Percentiles rank a stretch among this genome's conserved stretches.
Evolutionary conservation across 2,113 vertebrate genomes (phyloP).

Genomic region (Rousettus leschenaultii): DNA sequence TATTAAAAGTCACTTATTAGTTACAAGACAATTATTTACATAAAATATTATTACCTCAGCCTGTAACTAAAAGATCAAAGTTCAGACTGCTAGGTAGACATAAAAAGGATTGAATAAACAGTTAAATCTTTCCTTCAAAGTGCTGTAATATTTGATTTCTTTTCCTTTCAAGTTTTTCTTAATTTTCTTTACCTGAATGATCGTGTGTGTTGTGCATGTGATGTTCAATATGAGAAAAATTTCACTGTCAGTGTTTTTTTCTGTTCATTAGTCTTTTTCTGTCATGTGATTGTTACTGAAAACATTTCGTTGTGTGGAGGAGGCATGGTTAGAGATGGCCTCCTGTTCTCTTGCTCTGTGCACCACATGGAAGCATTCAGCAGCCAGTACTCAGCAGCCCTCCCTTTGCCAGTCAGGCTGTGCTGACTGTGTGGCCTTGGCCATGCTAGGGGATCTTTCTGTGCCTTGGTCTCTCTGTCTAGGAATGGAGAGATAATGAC

Average conservation of each 20-base stretch:
- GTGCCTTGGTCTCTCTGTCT: not conserved
- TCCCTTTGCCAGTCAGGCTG: not conserved
- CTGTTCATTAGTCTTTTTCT: not conserved
- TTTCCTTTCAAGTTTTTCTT: not conserved
- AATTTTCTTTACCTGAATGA: not conserved
- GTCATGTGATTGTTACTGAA: not conserved
- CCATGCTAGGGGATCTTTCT: not conserved
- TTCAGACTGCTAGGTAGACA: not conserved
- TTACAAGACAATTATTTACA: constrained; percentile 7
- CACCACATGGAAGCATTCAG: not conserved
- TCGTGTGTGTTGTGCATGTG: too few relatives aligned
- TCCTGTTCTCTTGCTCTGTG: rapidly evolving
- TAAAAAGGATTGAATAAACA: not conserved
- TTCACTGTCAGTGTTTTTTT: not conserved
- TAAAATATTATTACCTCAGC: constrained; percentile 24
- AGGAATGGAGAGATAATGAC: not conserved
- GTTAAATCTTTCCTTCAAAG: not conserved
- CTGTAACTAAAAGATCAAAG: not conserved
- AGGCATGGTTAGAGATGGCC: not conserved
- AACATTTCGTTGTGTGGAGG: not conserved
- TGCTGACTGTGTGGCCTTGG: not conserved
- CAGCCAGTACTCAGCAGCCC: not conserved
- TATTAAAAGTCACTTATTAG: constrained; percentile 38
- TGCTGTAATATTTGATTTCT: not conserved
- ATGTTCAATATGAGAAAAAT: not conserved